phyloP scores from a whole-genome alignment of 2,888 invertebrate species.

The Latheticus oryzae region DNA sequence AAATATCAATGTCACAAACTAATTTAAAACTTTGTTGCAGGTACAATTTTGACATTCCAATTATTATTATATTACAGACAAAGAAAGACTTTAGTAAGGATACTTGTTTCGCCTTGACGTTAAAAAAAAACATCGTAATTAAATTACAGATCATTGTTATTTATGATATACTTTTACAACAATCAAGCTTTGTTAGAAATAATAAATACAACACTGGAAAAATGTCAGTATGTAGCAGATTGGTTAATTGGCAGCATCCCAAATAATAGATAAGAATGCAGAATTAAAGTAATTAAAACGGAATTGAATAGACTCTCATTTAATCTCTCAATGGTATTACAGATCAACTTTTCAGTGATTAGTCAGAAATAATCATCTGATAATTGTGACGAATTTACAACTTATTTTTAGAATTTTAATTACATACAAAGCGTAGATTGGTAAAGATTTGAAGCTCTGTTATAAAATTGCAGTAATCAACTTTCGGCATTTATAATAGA shows the following conservation, averaged over 20 bases:
- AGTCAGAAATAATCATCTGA: neutral
- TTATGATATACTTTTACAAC: conserved; percentile 5
- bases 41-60: conserved; percentile 11
- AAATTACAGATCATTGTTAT: conserved; percentile 6
- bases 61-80: conserved; percentile 13
- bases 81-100: conserved; percentile 11
- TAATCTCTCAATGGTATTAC: conserved; percentile 1
- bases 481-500: no score
- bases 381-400: conserved; percentile 4
- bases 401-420: no score
- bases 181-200: conserved; percentile 7
- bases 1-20: conserved; percentile 21
- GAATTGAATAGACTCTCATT: conserved; percentile 11
- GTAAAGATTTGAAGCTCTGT: no score
- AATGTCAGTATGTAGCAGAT: conserved; percentile 16
- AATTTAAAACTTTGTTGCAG: conserved; percentile 7
- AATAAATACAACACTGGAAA: conserved; percentile 7
- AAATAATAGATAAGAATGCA: neutral
- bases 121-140: conserved; percentile 10
- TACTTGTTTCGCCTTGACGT: conserved; percentile 15
- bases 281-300: conserved; percentile 9
- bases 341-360: neutral
- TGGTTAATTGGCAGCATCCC: conserved; percentile 11
- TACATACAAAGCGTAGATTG: no score
- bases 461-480: no score